Conservation (phyloP, 2,797 vertebrate species). For the Scolopax bukidnonensis region DNA sequence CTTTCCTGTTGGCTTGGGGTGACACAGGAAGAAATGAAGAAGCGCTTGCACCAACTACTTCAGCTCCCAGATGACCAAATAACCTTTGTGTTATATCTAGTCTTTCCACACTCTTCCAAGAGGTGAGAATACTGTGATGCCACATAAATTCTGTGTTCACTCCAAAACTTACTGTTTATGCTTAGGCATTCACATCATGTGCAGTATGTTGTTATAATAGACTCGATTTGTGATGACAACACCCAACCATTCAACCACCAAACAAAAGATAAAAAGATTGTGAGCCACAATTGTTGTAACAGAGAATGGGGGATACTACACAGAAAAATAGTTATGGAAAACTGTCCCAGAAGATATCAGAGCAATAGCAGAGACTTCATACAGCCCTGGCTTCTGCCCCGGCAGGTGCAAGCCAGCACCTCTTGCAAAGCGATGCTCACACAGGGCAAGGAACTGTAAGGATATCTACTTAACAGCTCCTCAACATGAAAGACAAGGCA, state of each 20-base stretch:
- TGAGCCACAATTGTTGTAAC: not conserved
- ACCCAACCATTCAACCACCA: not conserved
- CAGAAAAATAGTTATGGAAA: not conserved
- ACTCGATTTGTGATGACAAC: not conserved
- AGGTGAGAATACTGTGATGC: not conserved
- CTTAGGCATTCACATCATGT: not conserved
- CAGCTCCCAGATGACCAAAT: not conserved
- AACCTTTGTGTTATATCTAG: not conserved
- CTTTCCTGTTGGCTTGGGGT: not conserved
- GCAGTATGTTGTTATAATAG: not conserved
- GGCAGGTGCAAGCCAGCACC: not conserved
- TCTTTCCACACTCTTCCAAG: not conserved
- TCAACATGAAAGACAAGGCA: conserved; percentile 48
- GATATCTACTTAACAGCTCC: conserved; percentile 1
- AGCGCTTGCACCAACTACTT: not conserved
- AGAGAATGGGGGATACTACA: not conserved
- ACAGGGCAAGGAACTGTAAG: not conserved
- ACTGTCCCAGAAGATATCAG: not conserved
- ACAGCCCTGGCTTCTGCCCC: not conserved
- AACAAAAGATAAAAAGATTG: not conserved
- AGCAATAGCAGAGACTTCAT: not conserved
- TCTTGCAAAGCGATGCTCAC: not conserved
- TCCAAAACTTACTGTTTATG: not conserved
- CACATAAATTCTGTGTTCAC: not conserved
- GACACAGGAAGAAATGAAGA: not conserved